Base-by-base conservation (phyloP, 37 sponge, comb jelly and placozoan genomes). In the Haliclona indistincta region DNA sequence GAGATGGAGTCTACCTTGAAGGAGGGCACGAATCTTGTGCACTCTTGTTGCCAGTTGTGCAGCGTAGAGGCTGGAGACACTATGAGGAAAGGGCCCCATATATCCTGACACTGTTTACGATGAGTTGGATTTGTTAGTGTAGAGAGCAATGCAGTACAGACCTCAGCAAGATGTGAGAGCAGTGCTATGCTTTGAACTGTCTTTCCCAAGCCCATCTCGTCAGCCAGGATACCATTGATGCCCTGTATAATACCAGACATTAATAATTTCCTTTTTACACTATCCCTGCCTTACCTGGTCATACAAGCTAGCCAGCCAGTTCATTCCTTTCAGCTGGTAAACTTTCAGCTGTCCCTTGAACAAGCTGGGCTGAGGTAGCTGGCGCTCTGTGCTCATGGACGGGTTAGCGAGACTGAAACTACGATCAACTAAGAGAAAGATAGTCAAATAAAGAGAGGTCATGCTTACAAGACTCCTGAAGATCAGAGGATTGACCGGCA, bases 11-110 rank as follows among this genome's bases (percentile, higher is more conserved):
- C 22, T 56, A 86, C 92, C 62, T 75, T 91, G 61, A 91, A 78
- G n/a, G 58, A 28, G 20, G 89, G 74, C 8, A 78, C 81, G 32
- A 93, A 96, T 67, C 90, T 77, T 35, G 79, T 75, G 43, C 88
- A 88, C 68, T 96, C 96, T 58, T 96, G 96, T 64, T 93, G 96
- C 96, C 96, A 96, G 76, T 96, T 96, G 81, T 96, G 93, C 28
- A 96, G 87, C 23, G 96, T 96, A 38, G 94, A 89, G 35, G 96
- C 96, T 29, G 96, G 96, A 28, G 96, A 78, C 49, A 96, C 90
- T 5, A 96, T 77, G 45, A 96, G 77, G 74, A 93, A 96, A 3
- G 96, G 96, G 7, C 96, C 96, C 96, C 96, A 96, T 23, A 76
- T 96, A 1, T 64, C 68, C 75, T 95, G 93, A n/a, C 63, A 65